These are phyloP conservation scores for Enteromius viviparus DNA, from an alignment of 2,797 vertebrate genomes.

Conservation along the genomic window DNA sequence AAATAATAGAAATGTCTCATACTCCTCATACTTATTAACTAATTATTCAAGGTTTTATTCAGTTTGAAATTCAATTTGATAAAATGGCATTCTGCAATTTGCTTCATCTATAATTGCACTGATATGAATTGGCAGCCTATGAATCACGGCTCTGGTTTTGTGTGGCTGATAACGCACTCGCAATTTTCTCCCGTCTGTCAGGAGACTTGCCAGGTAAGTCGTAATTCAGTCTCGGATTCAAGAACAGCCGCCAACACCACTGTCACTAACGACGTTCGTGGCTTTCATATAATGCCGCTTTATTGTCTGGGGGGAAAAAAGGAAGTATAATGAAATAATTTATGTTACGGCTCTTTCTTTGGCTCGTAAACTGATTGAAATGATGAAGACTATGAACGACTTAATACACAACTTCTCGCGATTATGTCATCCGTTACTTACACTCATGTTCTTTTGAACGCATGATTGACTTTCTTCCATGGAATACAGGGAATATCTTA, in stretches of 20 bases:
- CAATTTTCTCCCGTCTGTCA: slow-evolving; percentile 30
- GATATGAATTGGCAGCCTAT: slow-evolving; percentile 41
- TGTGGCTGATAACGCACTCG: slow-evolving; percentile 20
- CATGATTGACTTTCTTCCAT: not conserved
- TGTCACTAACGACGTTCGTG: not conserved
- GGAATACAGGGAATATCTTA: not conserved
- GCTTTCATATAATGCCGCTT: slow-evolving; percentile 28
- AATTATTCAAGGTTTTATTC: slow-evolving; percentile 39
- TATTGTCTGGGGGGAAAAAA: not conserved
- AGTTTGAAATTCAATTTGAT: slow-evolving; percentile 25
- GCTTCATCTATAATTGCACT: slow-evolving; percentile 33
- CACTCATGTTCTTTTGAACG: not conserved
- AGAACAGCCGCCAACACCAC: slow-evolving; percentile 22
- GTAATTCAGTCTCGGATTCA: slow-evolving; percentile 20
- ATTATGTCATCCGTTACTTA: not conserved
- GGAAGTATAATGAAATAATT: slow-evolving; percentile 9
- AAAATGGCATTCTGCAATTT: slow-evolving; percentile 25
- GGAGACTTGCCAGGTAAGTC: slow-evolving; percentile 40
- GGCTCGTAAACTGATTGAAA: slow-evolving; percentile 8
- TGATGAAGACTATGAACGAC: not conserved
- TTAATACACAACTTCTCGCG: not conserved
- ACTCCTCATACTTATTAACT: slow-evolving; percentile 7
- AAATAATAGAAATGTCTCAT: not conserved
- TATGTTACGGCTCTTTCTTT: slow-evolving; percentile 5
- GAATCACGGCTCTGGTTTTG: slow-evolving; percentile 40